Percentiles rank a stretch among this genome's conserved stretches.
Evolutionary conservation across 2,797 vertebrate species (phyloP).

Genomic region (Hapalemur alaotrensis): DNA sequence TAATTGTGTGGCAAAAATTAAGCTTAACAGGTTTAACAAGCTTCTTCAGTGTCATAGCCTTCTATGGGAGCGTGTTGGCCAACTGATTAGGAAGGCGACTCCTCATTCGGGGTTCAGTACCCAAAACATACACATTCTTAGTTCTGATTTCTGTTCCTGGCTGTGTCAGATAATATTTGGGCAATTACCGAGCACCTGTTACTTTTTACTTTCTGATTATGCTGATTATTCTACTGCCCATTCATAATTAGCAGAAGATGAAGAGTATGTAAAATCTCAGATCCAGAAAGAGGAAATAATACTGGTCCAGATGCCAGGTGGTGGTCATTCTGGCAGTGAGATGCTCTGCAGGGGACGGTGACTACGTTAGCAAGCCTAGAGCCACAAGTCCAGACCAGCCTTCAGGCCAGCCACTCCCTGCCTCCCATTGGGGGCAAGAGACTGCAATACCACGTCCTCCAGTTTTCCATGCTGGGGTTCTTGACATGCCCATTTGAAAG

Average conservation of each 20-base stretch:
- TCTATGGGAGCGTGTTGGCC: background rate
- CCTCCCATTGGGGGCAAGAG: background rate
- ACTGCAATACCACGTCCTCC: background rate
- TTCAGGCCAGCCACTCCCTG: fast-evolving
- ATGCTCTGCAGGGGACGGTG: background rate
- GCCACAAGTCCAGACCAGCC: background rate
- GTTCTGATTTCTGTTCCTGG: background rate
- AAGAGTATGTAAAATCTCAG: background rate
- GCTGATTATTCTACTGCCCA: background rate
- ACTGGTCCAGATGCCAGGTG: too few species aligned
- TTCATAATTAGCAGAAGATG: background rate
- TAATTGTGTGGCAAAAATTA: slow-evolving; percentile 27
- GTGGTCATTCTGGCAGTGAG: fast-evolving
- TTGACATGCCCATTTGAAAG: background rate
- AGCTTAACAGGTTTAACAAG: background rate
- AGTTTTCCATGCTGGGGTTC: background rate
- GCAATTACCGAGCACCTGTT: background rate
- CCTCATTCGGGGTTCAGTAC: background rate
- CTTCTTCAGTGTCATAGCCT: background rate
- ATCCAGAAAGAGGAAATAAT: background rate
- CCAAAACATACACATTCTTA: background rate
- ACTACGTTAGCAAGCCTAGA: background rate
- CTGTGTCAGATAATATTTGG: background rate
- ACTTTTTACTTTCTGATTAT: background rate
- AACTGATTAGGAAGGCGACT: background rate